These are phyloP conservation scores for Pyrocoelia pectoralis DNA, from an alignment of 2,888 invertebrate species.

Conservation along the genomic window DNA sequence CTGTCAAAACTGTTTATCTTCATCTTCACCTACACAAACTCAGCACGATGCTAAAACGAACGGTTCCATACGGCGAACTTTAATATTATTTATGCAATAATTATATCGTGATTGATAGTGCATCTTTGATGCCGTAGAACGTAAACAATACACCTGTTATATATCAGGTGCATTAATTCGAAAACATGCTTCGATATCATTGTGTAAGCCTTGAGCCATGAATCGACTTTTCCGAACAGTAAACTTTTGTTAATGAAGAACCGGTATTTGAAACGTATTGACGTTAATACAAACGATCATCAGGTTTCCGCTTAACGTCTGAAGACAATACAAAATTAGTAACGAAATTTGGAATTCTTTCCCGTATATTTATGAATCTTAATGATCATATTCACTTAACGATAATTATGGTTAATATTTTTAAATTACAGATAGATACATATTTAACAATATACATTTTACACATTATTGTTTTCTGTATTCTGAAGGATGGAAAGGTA, in stretches of 20 bases:
- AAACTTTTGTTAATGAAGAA: slow-evolving; percentile 11
- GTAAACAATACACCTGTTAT: slow-evolving; percentile 13
- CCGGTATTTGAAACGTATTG: slow-evolving; percentile 5
- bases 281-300: neutral
- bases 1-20: slow-evolving; percentile 31
- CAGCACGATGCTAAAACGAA: slow-evolving; percentile 34
- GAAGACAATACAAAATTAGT: neutral
- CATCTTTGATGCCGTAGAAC: slow-evolving; percentile 2
- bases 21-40: slow-evolving; percentile 34
- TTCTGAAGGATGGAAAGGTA: too few relatives aligned
- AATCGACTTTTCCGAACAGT: neutral
- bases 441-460: too few relatives aligned
- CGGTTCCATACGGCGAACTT: slow-evolving; percentile 30
- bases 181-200: slow-evolving; percentile 8
- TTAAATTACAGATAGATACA: too few relatives aligned
- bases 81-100: slow-evolving; percentile 32
- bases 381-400: too few relatives aligned
- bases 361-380: too few relatives aligned
- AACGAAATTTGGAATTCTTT: too few relatives aligned
- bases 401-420: too few relatives aligned
- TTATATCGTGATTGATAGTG: slow-evolving; percentile 25
- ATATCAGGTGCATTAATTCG: slow-evolving; percentile 6
- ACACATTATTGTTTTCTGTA: too few relatives aligned
- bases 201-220: slow-evolving; percentile 4
- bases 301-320: neutral